Conservation (phyloP, 2,797 vertebrate genomes). For the Geotria australis region DNA sequence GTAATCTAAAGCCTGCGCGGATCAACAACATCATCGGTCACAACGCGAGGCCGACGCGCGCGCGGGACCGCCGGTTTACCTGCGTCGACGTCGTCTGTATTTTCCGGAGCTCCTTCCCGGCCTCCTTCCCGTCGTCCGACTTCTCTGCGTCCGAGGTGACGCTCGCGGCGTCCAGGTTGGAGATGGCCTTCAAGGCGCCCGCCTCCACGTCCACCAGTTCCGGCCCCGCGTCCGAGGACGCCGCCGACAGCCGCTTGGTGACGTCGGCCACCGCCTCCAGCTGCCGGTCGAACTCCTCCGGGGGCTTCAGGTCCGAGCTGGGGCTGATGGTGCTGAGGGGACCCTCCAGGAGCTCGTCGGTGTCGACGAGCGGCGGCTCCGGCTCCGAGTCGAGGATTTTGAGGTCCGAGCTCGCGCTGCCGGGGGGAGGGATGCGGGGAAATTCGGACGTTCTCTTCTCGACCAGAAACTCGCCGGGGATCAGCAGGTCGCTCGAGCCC, state of each 20-base stretch:
- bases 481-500: neutral
- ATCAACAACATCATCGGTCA: neutral
- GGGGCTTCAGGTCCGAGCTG: too few species aligned
- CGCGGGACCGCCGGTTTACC: slow-evolving; percentile 11
- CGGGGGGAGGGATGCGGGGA: neutral
- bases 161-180: slow-evolving; percentile 47
- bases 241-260: slow-evolving; percentile 30
- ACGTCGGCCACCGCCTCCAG: slow-evolving; percentile 47
- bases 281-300: neutral
- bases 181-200: slow-evolving; percentile 24
- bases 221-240: slow-evolving; percentile 20
- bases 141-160: slow-evolving; percentile 80
- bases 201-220: slow-evolving; percentile 37
- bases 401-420: neutral
- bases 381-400: neutral
- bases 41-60: too few species aligned
- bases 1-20: neutral
- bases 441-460: too few species aligned
- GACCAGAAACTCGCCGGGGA: neutral
- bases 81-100: slow-evolving; percentile 92
- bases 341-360: too few species aligned
- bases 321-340: neutral
- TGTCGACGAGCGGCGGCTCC: neutral
- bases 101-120: slow-evolving; percentile 67
- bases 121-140: slow-evolving; percentile 77